Evolutionary conservation across 2,888 invertebrate species (phyloP).

Genomic region (Drosophila birchii): DNA sequence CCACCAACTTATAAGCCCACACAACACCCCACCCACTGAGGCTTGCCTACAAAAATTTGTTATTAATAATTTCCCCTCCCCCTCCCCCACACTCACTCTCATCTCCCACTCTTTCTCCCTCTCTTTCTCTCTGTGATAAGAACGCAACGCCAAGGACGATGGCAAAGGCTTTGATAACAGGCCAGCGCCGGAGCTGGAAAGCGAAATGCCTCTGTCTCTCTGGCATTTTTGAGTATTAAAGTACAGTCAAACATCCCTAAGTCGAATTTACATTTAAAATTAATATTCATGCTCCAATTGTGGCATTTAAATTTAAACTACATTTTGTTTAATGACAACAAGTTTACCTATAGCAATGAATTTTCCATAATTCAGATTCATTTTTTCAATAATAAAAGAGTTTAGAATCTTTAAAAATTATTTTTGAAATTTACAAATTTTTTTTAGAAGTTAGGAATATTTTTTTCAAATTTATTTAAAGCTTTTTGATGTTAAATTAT

Average conservation of each 20-base stretch:
- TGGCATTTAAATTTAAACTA: too few species aligned
- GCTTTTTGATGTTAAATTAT: neutral
- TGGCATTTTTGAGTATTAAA: slow-evolving; percentile 30
- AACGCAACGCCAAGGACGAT: slow-evolving; percentile 36
- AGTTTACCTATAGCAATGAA: too few species aligned
- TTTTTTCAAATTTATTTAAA: neutral
- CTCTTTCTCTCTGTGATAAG: slow-evolving; percentile 19
- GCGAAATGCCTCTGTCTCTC: neutral
- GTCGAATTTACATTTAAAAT: neutral
- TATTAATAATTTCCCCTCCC: slow-evolving; percentile 8
- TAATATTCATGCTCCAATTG: too few species aligned
- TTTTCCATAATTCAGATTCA: too few species aligned
- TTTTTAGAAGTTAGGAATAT: neutral
- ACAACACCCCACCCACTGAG: slow-evolving; percentile 1
- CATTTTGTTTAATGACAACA: too few species aligned
- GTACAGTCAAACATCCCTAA: slow-evolving; percentile 23
- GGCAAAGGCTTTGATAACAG: slow-evolving; percentile 40
- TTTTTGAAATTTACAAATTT: neutral
- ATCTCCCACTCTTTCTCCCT: neutral
- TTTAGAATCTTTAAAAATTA: neutral
- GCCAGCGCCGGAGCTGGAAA: slow-evolving; percentile 1
- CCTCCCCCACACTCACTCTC: neutral
- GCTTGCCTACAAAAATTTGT: neutral
- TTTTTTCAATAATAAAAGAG: neutral
- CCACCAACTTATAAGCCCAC: neutral